Evolutionary conservation across 2,888 invertebrate species (phyloP).

Genomic region (Venustoraphidia nigricollis): DNA sequence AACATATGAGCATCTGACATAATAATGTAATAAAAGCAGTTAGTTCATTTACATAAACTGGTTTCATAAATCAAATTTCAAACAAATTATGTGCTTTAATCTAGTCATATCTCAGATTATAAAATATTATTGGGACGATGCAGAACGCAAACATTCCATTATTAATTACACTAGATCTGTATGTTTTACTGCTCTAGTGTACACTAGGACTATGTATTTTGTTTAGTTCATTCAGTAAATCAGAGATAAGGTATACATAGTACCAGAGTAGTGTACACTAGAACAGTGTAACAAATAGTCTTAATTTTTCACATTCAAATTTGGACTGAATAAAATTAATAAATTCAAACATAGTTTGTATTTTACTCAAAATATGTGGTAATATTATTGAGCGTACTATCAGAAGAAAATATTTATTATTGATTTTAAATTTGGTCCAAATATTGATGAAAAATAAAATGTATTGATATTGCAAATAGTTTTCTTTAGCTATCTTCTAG

Average conservation of each 20-base stretch:
- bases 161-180: too few relatives aligned
- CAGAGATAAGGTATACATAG: too few relatives aligned
- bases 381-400: neutral
- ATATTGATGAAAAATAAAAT: neutral
- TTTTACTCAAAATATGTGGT: neutral
- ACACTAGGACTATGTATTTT: too few relatives aligned
- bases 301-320: too few relatives aligned
- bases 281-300: too few relatives aligned
- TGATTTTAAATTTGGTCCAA: neutral
- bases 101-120: constrained; percentile 14
- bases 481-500: too few relatives aligned
- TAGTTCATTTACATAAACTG: neutral
- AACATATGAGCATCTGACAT: too few relatives aligned
- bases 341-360: neutral
- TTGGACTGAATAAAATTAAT: too few relatives aligned
- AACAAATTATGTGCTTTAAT: constrained; percentile 14
- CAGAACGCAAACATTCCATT: neutral
- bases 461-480: neutral
- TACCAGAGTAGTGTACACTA: too few relatives aligned
- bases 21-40: too few relatives aligned
- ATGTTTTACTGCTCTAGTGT: too few relatives aligned
- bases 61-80: neutral
- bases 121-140: neutral
- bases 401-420: neutral
- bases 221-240: too few relatives aligned